Percentiles rank a stretch among this genome's conserved stretches.
Conservation (phyloP, 92 coral and sea anemone genomes). For the Scolanthus callimorphus region DNA sequence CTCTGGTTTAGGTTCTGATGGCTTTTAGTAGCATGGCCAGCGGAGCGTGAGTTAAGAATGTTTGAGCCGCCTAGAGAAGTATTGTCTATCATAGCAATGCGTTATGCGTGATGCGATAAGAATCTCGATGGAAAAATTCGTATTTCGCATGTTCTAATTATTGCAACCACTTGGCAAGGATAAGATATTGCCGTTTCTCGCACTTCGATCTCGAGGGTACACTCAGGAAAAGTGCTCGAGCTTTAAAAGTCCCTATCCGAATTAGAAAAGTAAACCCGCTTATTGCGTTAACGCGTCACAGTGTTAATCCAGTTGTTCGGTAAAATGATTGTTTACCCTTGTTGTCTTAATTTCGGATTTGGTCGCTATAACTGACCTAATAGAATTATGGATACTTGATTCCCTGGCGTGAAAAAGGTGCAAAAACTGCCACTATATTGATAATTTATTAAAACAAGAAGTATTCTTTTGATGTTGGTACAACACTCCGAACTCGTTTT, state of each 20-base stretch:
- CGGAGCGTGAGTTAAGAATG: background rate
- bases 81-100: background rate
- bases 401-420: too few species aligned
- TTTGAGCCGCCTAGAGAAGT: background rate
- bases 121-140: background rate
- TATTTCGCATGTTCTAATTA: background rate
- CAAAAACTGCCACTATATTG: too few species aligned
- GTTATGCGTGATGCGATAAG: background rate
- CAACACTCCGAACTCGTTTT: too few species aligned
- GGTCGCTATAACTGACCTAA: background rate
- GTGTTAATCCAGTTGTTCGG: slow-evolving; percentile 61
- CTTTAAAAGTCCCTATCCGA: too few species aligned
- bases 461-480: too few species aligned
- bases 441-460: too few species aligned
- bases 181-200: background rate
- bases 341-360: background rate
- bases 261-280: slow-evolving; percentile 49
- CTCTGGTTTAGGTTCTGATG: slow-evolving; percentile 7
- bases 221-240: too few species aligned
- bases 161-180: background rate
- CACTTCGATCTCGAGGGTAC: background rate
- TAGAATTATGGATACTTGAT: background rate
- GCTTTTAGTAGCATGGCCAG: background rate
- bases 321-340: slow-evolving; percentile 18
- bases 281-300: slow-evolving; percentile 72